Evolutionary conservation across 2,888 invertebrate species (phyloP).

Genomic region (Torymus auratus): DNA sequence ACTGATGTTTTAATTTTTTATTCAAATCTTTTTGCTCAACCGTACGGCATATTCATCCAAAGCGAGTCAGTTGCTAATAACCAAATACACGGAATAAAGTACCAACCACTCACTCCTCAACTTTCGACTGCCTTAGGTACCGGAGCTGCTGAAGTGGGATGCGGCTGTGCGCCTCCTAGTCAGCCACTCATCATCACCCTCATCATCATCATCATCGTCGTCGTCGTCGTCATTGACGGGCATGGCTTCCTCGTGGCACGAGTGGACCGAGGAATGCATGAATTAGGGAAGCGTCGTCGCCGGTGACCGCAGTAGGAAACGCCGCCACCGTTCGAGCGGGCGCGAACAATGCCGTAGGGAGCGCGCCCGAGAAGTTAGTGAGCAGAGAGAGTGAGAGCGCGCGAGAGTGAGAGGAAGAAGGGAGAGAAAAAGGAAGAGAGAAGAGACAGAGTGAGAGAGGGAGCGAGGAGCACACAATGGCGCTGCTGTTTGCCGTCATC

Average conservation of each 20-base stretch:
- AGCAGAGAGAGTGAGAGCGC: slow-evolving; percentile 47
- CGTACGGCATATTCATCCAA: no score
- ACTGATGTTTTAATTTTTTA: no score
- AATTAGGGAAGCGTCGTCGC: slow-evolving; percentile 10
- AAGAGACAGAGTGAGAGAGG: slow-evolving; percentile 22
- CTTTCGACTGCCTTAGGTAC: no score
- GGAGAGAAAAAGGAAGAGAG: neutral
- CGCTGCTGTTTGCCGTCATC: slow-evolving; percentile 74
- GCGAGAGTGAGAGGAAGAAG: slow-evolving; percentile 19
- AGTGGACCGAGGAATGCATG: slow-evolving; percentile 22
- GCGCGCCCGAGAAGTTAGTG: slow-evolving; percentile 38
- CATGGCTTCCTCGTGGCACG: neutral
- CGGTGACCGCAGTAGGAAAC: slow-evolving; percentile 11
- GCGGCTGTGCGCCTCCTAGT: no score
- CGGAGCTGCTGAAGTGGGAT: no score
- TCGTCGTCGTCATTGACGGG: no score
- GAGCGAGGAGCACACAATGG: slow-evolving; percentile 68
- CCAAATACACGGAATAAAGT: no score
- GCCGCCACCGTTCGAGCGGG: slow-evolving; percentile 3
- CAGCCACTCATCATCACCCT: no score
- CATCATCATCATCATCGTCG: no score
- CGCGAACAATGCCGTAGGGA: slow-evolving; percentile 38
- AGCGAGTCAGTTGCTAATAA: no score
- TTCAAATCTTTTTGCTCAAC: no score
- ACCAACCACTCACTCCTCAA: no score